phyloP scores from a whole-genome alignment of 2,113 vertebrate genomes.

The Ceyx melanurus region DNA sequence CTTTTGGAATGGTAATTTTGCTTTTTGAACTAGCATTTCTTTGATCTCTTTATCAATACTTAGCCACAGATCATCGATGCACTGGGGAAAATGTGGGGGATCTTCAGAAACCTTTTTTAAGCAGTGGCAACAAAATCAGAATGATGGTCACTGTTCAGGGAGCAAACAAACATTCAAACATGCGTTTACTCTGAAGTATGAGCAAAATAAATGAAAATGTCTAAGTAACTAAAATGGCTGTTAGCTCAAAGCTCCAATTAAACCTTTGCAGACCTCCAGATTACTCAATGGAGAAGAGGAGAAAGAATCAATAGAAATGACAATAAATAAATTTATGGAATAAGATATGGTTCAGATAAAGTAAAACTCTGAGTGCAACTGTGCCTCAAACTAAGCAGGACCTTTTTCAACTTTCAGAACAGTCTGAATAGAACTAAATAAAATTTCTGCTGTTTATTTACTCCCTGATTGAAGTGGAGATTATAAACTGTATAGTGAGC shows the following conservation, averaged over 20 bases:
- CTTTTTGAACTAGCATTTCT: not conserved
- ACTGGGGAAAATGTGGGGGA: not conserved
- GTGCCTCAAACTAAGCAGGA: not conserved
- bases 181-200: not conserved
- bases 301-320: not conserved
- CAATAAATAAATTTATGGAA: not conserved
- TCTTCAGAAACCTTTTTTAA: slow-evolving; percentile 4
- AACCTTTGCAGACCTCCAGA: not conserved
- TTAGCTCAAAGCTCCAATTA: not conserved
- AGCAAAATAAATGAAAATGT: not conserved
- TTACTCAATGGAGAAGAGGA: not conserved
- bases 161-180: not conserved
- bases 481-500: not conserved
- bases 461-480: not conserved
- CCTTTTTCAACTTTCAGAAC: not conserved
- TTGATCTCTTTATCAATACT: not conserved
- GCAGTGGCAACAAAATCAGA: slow-evolving; percentile 42
- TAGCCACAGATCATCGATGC: not conserved
- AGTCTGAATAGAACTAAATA: not conserved
- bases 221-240: not conserved
- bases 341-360: not conserved
- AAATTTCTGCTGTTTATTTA: not conserved
- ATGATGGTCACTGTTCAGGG: slow-evolving; percentile 29
- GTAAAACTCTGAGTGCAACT: not conserved
- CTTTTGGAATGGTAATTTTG: not conserved